A percentile compares a stretch with the other conserved stretches of the same genome.
Evolutionary conservation across 2,113 vertebrate genomes (phyloP).

Genomic region (Limanda limanda): DNA sequence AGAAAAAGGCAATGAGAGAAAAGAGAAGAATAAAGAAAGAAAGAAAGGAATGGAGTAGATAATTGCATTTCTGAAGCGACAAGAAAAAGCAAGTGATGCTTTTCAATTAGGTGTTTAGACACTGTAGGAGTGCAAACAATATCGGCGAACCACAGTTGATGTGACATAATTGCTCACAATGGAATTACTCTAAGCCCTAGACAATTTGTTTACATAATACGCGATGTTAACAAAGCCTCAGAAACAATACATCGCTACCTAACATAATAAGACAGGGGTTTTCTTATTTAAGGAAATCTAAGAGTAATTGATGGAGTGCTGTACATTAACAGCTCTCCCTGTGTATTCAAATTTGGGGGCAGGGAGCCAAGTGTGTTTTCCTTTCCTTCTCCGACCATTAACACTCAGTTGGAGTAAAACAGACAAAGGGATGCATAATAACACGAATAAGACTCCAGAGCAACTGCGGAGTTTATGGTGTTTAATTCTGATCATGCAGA

Average conservation of each 20-base stretch:
- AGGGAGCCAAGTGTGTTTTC: not conserved
- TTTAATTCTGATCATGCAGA: conserved; percentile 25
- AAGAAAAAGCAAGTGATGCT: not conserved
- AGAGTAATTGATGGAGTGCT: not conserved
- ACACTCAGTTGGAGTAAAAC: not conserved
- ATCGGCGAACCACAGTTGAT: conserved; percentile 22
- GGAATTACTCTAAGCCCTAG: conserved; percentile 28
- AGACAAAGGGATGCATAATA: conserved; percentile 27
- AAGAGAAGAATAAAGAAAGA: not conserved
- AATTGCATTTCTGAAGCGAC: conserved; percentile 16
- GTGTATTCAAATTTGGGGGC: not conserved
- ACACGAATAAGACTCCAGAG: conserved; percentile 11
- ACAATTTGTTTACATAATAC: conserved; percentile 31
- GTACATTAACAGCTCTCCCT: not conserved
- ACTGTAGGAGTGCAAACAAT: conserved; percentile 24
- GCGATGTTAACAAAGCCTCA: conserved; percentile 7
- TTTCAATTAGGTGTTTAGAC: conserved; percentile 39
- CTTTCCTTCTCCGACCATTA: not conserved
- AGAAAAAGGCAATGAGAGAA: not conserved
- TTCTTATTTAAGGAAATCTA: conserved; percentile 4
- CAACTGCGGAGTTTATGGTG: not conserved
- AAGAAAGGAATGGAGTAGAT: not conserved
- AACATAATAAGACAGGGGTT: conserved; percentile 16
- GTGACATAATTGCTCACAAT: conserved; percentile 42
- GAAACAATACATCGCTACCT: not conserved